Base-by-base conservation (phyloP, 2,888 invertebrate species). In the Gortyna flavago region DNA sequence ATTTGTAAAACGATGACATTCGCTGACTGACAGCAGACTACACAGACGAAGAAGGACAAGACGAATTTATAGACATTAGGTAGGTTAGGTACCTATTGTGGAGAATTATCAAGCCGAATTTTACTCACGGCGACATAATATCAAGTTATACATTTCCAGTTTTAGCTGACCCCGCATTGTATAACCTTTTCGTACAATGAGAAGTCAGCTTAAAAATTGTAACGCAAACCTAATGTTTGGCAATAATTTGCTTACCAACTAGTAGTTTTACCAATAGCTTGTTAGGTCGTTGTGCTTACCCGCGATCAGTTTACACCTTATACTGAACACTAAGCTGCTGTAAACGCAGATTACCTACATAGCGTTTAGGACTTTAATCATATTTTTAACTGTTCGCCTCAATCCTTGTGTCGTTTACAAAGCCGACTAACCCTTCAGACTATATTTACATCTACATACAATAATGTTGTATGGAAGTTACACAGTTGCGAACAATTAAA, bases 371-470 rank as follows among this genome's bases (percentile, higher is more conserved):
- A n/a, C 51, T 25, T 80, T 25, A 54, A 74, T 74, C 66, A 81
- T 79, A 83, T 83, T 87, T 90, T 87, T 87, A 85, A 87, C 82
- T 80, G 85, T 80, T 67, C 16, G 41, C 62, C 76, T 86, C 82
- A 77, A 78, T 73, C 38, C 29, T 72, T 81, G 75, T 83, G 88
- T 89, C 89, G 76, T 85, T 78, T 80, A 85, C 84, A 73, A 76
- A 84, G 82, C 81, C 68, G 72, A 67, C 80, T 87, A 82, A 87
- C 84, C 86, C 75, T 80, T 79, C 77, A 78, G 54, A 57, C 66
- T 79, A 29, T 68, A 82, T 72, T 71, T 59, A 29, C 66, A 77
- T 81, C 79, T 76, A 68, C 77, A 81, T 87, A 80, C 77, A 84
- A 80, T 81, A 77, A 77, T 80, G 65, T 80, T 72, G 67, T 77